phyloP scores from a whole-genome alignment of 2,797 vertebrate species.

The Serranus cabrilla region DNA sequence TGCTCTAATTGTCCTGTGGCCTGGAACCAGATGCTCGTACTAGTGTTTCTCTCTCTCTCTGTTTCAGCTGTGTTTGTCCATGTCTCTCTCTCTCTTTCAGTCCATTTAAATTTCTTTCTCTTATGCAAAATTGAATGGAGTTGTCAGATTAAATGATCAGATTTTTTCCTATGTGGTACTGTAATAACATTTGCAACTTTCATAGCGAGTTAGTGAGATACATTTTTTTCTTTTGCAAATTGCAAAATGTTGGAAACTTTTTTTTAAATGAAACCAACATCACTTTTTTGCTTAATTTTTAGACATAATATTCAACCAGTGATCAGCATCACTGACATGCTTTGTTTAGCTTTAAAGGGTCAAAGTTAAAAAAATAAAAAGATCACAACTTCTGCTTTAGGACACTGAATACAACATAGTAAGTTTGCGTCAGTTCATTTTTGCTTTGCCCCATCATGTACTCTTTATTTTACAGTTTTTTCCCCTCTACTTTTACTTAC shows the following conservation, averaged over 20 bases:
- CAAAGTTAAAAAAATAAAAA: background rate
- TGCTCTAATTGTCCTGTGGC: slow-evolving; percentile 81
- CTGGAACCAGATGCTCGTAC: slow-evolving; percentile 81
- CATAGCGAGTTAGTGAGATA: background rate
- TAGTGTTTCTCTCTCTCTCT: slow-evolving; percentile 45
- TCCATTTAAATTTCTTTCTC: slow-evolving; percentile 15
- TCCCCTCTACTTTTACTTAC: background rate
- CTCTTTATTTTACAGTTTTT: background rate
- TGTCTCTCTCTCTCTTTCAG: slow-evolving; percentile 26
- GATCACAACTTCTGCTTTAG: background rate
- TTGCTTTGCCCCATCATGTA: background rate
- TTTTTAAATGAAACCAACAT: background rate
- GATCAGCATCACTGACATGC: background rate
- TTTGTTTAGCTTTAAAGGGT: background rate
- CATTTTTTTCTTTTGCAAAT: background rate
- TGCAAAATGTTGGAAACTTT: background rate
- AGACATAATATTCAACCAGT: background rate
- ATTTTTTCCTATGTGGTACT: background rate
- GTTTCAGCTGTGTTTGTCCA: slow-evolving; percentile 20
- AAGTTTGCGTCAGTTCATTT: background rate
- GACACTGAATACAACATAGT: background rate
- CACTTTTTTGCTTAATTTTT: background rate
- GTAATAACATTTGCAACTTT: background rate
- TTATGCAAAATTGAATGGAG: slow-evolving; percentile 1
- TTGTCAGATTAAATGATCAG: slow-evolving; percentile 1